Evolutionary conservation across 2,113 vertebrate genomes (phyloP), one percentile per base, ranked within the genome.

Genomic region (Protobothrops flavoviridis): DNA sequence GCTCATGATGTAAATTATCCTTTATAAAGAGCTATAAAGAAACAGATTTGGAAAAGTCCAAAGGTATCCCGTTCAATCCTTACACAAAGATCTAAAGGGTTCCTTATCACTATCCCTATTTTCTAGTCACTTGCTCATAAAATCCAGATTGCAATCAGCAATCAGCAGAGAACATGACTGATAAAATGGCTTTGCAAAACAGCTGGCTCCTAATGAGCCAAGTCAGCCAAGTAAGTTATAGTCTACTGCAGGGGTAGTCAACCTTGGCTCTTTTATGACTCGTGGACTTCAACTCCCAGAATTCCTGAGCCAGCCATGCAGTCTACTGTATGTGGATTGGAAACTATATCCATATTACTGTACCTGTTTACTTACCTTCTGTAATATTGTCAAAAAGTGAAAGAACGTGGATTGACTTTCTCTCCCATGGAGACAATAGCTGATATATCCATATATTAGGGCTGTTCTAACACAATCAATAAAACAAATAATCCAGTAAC

Each of bases 321-420:
- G 17, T 39, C 13, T 81, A 81, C 6, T 81, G 2, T 53, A 88
- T 88, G 29, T 53, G 29, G 50, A 53, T 20, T 53, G 50, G n/a
- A n/a, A 88, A 53, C 29, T 39, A 53, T 92, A 9, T 24, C 5
- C 69, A 12, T 61, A 94, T 85, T 61, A 50, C 64, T 6, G 12
- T 69, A 69, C 12, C 23, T 29, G 89, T 23, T n/a, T 90, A 52
- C 86, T 95, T n/a, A 97, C 87, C 95, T 94, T 81, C 29, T 52
- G 43, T 20, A 74, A 94, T 94, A 24, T 95, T 88, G 48, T 92
- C 94, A 29, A 96, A 96, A 52, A 97, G 93, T 6, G 91, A 97
- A 59, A 97, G 94, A 64, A 96, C 92, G 0, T 29, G 90, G 5
- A 97, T 3, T 0, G 93, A 0, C 57, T 94, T 89, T 93, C 94